Percentiles rank a stretch among this genome's conserved stretches.
phyloP scores from a whole-genome alignment of 2,797 vertebrate genomes.

The Malurus splendens region DNA sequence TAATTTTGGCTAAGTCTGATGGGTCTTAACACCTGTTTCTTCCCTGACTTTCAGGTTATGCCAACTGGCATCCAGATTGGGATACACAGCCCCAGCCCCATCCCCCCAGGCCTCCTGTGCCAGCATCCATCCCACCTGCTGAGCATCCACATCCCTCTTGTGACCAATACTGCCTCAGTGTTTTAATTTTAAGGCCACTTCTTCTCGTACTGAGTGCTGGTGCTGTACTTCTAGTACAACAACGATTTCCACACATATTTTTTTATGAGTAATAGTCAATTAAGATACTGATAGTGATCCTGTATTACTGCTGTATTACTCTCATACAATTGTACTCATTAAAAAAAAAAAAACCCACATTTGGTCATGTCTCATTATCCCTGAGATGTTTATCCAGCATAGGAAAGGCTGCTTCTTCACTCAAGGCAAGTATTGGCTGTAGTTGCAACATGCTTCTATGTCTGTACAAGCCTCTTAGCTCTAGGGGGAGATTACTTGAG shows the following conservation, averaged over 20 bases:
- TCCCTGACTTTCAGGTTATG: conserved; percentile 12
- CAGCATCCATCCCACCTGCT: background rate
- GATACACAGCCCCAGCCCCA: background rate
- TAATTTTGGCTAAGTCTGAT: background rate
- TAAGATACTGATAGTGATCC: background rate
- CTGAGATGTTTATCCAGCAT: background rate
- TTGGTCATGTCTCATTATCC: background rate
- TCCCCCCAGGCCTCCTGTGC: background rate
- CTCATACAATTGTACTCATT: background rate
- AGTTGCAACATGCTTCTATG: background rate
- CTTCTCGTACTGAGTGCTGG: background rate
- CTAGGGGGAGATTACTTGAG: background rate
- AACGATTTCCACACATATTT: background rate
- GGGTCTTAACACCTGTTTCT: background rate
- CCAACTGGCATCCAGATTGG: conserved; percentile 23
- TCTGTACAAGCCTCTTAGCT: background rate
- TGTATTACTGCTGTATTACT: background rate
- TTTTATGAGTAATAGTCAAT: background rate
- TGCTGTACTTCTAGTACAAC: background rate
- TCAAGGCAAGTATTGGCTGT: background rate
- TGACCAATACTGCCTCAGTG: conserved; percentile 12
- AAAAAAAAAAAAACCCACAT: background rate
- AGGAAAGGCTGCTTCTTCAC: background rate
- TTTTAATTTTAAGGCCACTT: conserved; percentile 25
- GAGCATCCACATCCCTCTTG: background rate